These are phyloP conservation scores for Apteryx mantelli DNA, from an alignment of 2,113 vertebrate genomes.

Conservation along the genomic window DNA sequence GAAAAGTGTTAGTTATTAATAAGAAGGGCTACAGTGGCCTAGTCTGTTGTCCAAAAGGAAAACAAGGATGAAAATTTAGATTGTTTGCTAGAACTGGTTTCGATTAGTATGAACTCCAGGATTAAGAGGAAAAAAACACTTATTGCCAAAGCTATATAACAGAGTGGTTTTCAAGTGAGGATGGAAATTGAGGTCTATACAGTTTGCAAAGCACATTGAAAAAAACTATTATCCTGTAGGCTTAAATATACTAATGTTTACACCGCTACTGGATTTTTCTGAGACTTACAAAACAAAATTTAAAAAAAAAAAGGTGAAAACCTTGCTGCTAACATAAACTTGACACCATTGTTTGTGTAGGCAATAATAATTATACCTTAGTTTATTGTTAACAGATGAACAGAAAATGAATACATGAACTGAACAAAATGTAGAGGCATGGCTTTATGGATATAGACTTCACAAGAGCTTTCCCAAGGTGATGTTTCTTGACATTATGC, in stretches of 20 bases:
- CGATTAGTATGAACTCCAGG: not conserved
- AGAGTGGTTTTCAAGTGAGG: not conserved
- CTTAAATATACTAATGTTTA: not conserved
- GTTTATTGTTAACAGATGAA: not conserved
- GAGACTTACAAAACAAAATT: not conserved
- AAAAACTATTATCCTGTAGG: not conserved
- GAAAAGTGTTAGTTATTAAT: not conserved
- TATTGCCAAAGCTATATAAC: not conserved
- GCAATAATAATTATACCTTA: not conserved
- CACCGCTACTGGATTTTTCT: not conserved
- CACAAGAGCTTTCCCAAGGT: not conserved
- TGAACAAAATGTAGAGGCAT: not conserved
- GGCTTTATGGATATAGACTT: not conserved
- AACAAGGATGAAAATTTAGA: not conserved
- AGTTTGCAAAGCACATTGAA: not conserved
- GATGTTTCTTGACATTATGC: not conserved
- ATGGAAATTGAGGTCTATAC: not conserved
- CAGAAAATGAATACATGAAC: not conserved
- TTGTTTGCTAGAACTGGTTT: not conserved
- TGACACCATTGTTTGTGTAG: not conserved
- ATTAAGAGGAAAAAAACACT: not conserved
- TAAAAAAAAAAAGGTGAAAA: not conserved
- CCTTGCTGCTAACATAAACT: not conserved
- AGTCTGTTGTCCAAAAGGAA: not conserved
- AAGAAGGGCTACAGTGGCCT: not conserved